Evolutionary conservation across 1,140 invertebrate genomes (phyloP).

Genomic region (Eubasilissa regina): DNA sequence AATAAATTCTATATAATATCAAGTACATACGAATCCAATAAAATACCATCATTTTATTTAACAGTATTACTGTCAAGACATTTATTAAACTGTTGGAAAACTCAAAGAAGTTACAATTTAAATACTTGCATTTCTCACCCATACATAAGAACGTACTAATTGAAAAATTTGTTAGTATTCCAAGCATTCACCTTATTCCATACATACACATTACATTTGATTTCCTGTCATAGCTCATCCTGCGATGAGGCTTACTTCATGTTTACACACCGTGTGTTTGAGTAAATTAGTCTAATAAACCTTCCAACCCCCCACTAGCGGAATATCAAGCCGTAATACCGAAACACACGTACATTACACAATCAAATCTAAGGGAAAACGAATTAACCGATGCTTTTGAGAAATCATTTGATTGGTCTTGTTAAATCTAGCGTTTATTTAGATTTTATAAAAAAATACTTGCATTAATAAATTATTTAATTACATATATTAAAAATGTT

Average conservation of each 20-base stretch:
- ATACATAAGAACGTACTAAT: neutral
- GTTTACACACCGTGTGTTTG: constrained; percentile 58
- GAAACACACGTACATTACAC: constrained; percentile 49
- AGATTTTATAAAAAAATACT: neutral
- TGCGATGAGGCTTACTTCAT: constrained; percentile 31
- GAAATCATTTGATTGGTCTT: constrained; percentile 23
- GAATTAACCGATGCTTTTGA: constrained; percentile 36
- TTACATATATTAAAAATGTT: too few species aligned
- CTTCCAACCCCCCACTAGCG: constrained; percentile 29
- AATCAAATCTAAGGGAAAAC: constrained; percentile 48
- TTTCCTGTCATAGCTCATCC: constrained; percentile 4
- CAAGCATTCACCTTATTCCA: neutral
- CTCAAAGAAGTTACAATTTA: too few species aligned
- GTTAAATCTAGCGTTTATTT: constrained; percentile 20
- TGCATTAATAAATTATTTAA: too few species aligned
- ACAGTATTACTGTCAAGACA: too few species aligned
- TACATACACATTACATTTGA: neutral
- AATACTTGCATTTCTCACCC: too few species aligned
- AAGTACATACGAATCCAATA: too few species aligned
- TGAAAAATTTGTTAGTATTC: constrained; percentile 3
- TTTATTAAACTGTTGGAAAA: too few species aligned
- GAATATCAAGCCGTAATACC: constrained; percentile 45
- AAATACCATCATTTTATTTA: too few species aligned
- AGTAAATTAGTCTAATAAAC: constrained; percentile 60
- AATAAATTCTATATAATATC: too few species aligned